phyloP scores from a whole-genome alignment of 37 sponge, comb jelly and placozoan genomes.

The Cladorhizidae sp. region DNA sequence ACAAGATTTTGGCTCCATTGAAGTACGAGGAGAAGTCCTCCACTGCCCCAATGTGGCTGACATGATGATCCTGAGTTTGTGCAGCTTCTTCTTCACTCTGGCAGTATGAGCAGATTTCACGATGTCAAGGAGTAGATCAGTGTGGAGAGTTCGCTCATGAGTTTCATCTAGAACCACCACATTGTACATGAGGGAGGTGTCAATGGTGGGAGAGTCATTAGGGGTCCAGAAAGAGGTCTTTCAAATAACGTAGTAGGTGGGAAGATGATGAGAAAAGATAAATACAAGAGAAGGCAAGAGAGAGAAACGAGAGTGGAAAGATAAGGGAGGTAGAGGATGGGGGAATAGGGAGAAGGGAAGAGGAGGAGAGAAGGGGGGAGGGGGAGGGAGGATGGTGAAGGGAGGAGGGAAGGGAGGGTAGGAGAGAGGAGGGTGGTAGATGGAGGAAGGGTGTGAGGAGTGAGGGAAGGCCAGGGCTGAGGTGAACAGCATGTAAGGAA shows the following conservation, averaged over 20 bases:
- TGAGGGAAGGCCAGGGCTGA: too few relatives aligned
- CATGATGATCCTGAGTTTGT: slow-evolving; percentile 87
- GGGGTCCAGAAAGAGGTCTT: too few relatives aligned
- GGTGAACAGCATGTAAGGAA: too few relatives aligned
- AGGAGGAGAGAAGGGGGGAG: background rate
- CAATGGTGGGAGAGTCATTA: background rate
- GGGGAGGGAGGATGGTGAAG: too few relatives aligned
- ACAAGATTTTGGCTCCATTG: slow-evolving; percentile 82
- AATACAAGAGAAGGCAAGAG: too few relatives aligned
- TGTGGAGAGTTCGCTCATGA: slow-evolving; percentile 94
- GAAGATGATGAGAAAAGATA: too few relatives aligned
- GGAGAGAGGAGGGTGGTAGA: too few relatives aligned
- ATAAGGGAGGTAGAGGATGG: background rate
- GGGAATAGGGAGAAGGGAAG: background rate
- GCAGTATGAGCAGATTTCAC: slow-evolving; percentile 78
- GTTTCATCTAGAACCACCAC: slow-evolving; percentile 91
- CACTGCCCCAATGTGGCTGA: slow-evolving; percentile 93
- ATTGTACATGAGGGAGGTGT: slow-evolving; percentile 52
- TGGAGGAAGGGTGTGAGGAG: too few relatives aligned
- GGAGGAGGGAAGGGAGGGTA: too few relatives aligned
- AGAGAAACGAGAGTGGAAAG: too few relatives aligned
- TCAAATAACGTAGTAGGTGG: too few relatives aligned
- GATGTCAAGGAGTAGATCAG: slow-evolving; percentile 93
- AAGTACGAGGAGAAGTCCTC: slow-evolving; percentile 84
- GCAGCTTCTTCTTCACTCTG: slow-evolving; percentile 28